Conservation (phyloP, 2,113 vertebrate genomes). For the Pteropus alecto region DNA sequence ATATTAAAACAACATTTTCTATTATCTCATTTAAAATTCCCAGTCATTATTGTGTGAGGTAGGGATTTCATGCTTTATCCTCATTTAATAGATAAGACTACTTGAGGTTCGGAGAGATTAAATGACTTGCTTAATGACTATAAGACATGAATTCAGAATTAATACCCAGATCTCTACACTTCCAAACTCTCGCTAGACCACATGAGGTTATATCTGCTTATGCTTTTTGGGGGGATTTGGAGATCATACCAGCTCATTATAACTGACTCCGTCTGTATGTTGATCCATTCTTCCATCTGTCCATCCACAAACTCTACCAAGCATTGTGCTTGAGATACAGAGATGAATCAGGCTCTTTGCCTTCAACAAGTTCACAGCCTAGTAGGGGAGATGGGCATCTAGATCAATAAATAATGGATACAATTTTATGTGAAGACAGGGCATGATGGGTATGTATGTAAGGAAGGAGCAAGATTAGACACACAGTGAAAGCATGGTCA, state of each 20-base stretch:
- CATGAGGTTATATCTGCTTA: neutral
- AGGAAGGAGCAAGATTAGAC: neutral
- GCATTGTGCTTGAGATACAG: neutral
- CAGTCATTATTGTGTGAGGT: neutral
- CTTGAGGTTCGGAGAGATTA: constrained; percentile 29
- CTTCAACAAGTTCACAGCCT: neutral
- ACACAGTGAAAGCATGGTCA: neutral
- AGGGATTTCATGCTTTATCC: neutral
- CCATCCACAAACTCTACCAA: neutral
- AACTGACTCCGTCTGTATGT: neutral
- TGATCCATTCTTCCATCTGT: neutral
- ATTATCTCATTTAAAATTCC: constrained; percentile 20
- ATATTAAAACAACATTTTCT: constrained; percentile 44
- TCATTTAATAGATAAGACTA: constrained; percentile 26
- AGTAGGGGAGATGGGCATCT: neutral
- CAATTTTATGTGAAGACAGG: neutral
- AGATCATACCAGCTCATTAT: neutral
- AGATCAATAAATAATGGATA: constrained; percentile 19
- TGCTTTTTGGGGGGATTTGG: neutral
- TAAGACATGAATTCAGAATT: neutral
- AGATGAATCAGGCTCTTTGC: constrained; percentile 9
- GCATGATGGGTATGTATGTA: neutral
- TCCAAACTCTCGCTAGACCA: neutral
- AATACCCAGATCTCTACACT: neutral
- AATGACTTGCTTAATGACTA: neutral